Evolutionary conservation across 2,797 vertebrate species (phyloP).

Genomic region (Triplophysa yarkandensis): DNA sequence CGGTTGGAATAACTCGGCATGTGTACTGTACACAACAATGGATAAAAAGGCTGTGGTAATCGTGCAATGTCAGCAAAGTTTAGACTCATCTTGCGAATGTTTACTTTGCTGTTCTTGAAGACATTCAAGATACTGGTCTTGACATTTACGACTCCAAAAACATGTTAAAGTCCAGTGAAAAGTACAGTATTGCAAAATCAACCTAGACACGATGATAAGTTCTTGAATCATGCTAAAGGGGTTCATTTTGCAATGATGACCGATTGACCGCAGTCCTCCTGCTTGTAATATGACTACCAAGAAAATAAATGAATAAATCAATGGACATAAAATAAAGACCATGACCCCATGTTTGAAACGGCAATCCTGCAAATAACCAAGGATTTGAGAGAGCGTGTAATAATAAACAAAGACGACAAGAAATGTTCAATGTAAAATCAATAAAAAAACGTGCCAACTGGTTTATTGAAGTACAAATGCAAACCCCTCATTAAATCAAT

Average conservation of each 20-base stretch:
- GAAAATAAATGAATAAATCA: background rate
- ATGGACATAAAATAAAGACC: background rate
- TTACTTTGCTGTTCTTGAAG: background rate
- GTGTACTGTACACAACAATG: slow-evolving; percentile 62
- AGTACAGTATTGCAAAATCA: background rate
- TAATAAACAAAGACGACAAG: background rate
- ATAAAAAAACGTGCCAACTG: background rate
- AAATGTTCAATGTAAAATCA: background rate
- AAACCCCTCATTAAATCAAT: slow-evolving; percentile 2
- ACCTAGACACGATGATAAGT: background rate
- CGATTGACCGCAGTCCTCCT: background rate
- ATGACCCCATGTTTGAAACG: background rate
- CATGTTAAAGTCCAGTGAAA: background rate
- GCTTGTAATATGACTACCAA: background rate
- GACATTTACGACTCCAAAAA: background rate
- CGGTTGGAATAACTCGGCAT: slow-evolving; percentile 53
- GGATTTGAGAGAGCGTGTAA: background rate
- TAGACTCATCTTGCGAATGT: background rate
- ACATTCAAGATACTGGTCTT: background rate
- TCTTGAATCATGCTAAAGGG: background rate
- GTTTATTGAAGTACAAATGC: background rate
- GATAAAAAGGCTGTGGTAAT: slow-evolving; percentile 58
- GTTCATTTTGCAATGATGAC: background rate
- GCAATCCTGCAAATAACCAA: background rate
- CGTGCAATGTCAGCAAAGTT: slow-evolving; percentile 20